These are phyloP conservation scores for Drosophila watanabei DNA, from an alignment of 1,140 invertebrate genomes.

Conservation along the genomic window DNA sequence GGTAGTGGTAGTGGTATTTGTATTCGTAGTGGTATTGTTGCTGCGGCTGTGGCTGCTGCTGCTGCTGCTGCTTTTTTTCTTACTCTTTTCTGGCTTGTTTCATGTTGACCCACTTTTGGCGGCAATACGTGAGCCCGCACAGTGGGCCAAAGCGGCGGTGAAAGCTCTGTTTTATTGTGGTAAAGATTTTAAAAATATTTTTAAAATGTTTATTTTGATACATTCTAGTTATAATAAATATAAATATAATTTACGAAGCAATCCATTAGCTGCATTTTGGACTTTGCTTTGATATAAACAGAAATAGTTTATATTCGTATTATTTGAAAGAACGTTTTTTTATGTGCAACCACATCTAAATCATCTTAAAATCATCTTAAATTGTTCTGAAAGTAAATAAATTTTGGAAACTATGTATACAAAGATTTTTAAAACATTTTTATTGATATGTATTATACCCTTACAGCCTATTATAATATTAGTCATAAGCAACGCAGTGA, in stretches of 20 bases:
- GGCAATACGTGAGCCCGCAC: constrained; percentile 71
- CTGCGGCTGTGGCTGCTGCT: constrained; percentile 46
- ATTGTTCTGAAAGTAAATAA: no score
- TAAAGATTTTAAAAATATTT: neutral
- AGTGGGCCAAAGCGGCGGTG: constrained; percentile 46
- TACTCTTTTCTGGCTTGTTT: constrained; percentile 74
- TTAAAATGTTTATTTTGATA: no score
- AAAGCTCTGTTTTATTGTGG: constrained; percentile 35
- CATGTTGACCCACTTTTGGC: constrained; percentile 79
- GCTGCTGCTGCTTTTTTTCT: constrained; percentile 57
- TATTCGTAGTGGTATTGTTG: constrained; percentile 33
- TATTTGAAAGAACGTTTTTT: no score
- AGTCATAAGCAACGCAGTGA: no score
- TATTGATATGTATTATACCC: no score
- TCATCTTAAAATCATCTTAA: no score
- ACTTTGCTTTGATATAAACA: neutral
- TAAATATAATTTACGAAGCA: neutral
- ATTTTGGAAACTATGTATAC: no score
- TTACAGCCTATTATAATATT: no score
- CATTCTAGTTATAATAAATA: neutral
- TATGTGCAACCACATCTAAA: no score
- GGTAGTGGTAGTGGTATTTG: constrained; percentile 14
- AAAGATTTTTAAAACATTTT: no score
- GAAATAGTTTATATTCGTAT: no score
- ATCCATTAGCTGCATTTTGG: neutral